A percentile compares a stretch with the other conserved stretches of the same genome.
These are phyloP conservation scores for Orycteropus afer DNA, from an alignment of 2,113 vertebrate species.

Conservation along the genomic window DNA sequence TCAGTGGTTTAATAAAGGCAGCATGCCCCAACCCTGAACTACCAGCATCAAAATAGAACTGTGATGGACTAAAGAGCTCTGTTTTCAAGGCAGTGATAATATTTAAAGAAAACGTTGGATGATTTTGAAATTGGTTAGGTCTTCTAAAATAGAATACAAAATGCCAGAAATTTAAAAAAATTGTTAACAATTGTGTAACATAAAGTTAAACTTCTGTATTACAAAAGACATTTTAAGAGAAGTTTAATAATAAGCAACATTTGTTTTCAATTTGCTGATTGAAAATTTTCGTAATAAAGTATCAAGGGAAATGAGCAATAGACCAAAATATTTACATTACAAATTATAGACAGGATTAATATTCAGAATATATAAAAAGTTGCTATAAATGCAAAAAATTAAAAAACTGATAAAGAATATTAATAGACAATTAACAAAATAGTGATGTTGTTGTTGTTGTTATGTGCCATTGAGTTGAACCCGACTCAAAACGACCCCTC, in stretches of 20 bases:
- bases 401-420: constrained; percentile 26
- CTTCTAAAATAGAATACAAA: not conserved
- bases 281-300: constrained; percentile 57
- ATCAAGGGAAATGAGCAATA: too few relatives aligned
- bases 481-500: too few relatives aligned
- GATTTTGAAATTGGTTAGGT: not conserved
- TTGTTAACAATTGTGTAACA: not conserved
- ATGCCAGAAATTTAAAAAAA: not conserved
- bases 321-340: constrained; percentile 9
- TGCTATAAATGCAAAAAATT: constrained; percentile 33
- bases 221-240: not conserved
- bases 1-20: not conserved
- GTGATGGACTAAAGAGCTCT: not conserved
- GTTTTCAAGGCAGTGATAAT: not conserved
- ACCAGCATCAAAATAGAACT: not conserved
- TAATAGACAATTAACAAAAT: constrained; percentile 43
- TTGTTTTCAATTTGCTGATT: constrained; percentile 18
- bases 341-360: constrained; percentile 66
- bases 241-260: constrained; percentile 3
- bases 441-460: too few relatives aligned
- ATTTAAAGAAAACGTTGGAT: not conserved
- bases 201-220: constrained; percentile 1
- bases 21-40: not conserved
- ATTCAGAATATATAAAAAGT: constrained; percentile 42
- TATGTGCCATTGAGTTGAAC: too few relatives aligned